These are phyloP conservation scores for Apostichopus japonicus DNA, from an alignment of 35 echinoderm and acorn worm species.

Conservation along the genomic window DNA sequence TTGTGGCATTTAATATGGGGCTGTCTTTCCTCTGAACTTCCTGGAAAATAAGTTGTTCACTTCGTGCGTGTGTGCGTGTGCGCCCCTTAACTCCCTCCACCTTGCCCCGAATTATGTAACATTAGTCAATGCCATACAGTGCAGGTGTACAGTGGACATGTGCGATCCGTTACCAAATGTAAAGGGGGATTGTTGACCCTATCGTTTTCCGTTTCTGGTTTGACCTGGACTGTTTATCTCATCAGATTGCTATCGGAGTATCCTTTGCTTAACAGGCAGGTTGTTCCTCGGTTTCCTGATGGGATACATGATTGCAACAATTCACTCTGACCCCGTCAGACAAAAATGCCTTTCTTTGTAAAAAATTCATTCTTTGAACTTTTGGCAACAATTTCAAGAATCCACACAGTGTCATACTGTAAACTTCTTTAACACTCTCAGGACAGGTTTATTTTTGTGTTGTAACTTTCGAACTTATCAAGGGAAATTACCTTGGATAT, in stretches of 20 bases:
- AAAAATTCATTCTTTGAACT: neutral
- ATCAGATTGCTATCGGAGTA: neutral
- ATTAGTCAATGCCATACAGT: neutral
- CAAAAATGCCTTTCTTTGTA: neutral
- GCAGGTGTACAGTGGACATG: neutral
- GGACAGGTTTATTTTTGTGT: no score
- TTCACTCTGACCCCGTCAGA: neutral
- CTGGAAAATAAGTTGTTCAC: neutral
- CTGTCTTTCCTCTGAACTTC: neutral
- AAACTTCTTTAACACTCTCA: no score
- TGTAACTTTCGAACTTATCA: no score
- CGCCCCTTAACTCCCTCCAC: neutral
- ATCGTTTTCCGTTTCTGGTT: neutral
- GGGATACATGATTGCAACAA: neutral
- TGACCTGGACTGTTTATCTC: neutral
- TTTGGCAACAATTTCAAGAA: neutral
- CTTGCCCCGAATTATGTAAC: neutral
- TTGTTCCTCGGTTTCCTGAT: neutral
- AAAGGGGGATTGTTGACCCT: neutral
- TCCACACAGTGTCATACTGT: no score
- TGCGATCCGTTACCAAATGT: neutral
- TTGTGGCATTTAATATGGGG: no score
- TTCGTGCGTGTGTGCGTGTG: neutral
- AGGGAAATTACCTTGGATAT: no score
- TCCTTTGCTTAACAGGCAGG: neutral